These are phyloP conservation scores for Tipula helvola DNA, from an alignment of 2,888 invertebrate genomes.

Conservation along the genomic window DNA sequence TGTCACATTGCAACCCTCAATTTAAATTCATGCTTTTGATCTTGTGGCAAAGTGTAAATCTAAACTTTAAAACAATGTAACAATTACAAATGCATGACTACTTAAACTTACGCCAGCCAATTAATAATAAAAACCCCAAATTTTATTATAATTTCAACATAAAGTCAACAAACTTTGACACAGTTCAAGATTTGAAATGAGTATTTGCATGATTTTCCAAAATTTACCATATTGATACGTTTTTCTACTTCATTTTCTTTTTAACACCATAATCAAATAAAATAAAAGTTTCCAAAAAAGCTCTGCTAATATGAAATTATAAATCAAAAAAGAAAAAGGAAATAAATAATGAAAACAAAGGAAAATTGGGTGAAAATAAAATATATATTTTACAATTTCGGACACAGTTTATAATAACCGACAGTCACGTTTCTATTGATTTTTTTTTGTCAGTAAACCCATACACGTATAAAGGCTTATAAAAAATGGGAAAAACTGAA, in stretches of 20 bases:
- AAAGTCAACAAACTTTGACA: not conserved
- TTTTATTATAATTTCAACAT: not conserved
- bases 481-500: not conserved
- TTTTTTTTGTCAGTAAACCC: not conserved
- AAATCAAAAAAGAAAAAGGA: not conserved
- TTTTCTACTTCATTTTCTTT: not conserved
- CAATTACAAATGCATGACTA: too few relatives aligned
- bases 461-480: not conserved
- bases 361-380: not conserved
- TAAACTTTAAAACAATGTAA: too few relatives aligned
- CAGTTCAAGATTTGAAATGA: not conserved
- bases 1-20: too few relatives aligned
- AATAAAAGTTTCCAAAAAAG: not conserved
- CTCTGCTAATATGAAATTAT: not conserved
- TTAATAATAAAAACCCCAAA: not conserved
- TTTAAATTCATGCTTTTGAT: too few relatives aligned
- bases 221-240: not conserved
- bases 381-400: not conserved
- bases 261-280: not conserved
- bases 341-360: not conserved
- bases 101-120: not conserved
- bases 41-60: too few relatives aligned
- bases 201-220: not conserved
- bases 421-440: conserved; percentile 8
- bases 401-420: not conserved